A percentile compares a stretch with the other conserved stretches of the same genome.
These are phyloP conservation scores for Catocala sponsa DNA, from an alignment of 2,888 invertebrate genomes.

Conservation along the genomic window DNA sequence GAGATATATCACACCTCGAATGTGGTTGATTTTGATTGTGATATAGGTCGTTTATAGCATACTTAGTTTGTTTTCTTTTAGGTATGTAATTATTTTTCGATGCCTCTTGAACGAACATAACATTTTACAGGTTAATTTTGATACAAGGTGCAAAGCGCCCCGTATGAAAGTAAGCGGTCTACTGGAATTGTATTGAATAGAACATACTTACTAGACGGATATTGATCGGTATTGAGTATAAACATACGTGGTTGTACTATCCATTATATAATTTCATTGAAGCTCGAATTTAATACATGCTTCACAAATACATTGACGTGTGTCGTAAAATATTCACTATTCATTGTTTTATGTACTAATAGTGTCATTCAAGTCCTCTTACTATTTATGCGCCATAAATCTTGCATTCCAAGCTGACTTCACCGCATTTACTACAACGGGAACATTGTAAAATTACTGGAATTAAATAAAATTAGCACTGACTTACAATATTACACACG, in stretches of 20 bases:
- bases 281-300: conserved; percentile 8
- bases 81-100: no score
- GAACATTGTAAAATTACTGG: conserved; percentile 3
- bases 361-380: conserved; percentile 18
- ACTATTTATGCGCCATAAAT: conserved; percentile 16
- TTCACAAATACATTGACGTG: conserved; percentile 9
- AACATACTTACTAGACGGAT: no score
- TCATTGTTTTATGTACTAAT: conserved; percentile 25
- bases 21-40: no score
- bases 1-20: no score
- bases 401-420: conserved; percentile 2
- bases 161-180: no score
- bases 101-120: no score
- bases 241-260: neutral
- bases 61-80: no score
- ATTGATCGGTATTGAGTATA: no score
- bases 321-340: conserved; percentile 23
- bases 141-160: no score
- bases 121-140: no score
- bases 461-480: conserved; percentile 3
- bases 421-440: conserved; percentile 9
- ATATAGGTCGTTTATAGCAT: no score
- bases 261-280: conserved; percentile 1
- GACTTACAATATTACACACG: neutral
- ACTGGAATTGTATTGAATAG: no score